phyloP scores from a whole-genome alignment of 2,113 vertebrate genomes.

The Herpailurus yagouaroundi region DNA sequence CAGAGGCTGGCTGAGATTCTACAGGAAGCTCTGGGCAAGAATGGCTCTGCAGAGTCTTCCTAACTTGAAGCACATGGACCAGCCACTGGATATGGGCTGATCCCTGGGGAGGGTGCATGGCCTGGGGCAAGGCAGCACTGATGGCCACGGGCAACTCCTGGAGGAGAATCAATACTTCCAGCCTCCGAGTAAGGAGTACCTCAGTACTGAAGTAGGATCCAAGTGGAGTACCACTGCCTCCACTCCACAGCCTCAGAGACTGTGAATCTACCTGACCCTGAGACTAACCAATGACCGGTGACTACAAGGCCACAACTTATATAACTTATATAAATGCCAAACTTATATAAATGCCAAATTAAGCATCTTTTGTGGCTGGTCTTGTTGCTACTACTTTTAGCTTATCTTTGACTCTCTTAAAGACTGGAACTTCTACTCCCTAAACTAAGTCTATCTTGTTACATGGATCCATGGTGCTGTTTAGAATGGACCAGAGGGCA shows the following conservation, averaged over 20 bases:
- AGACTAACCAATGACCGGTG: background rate
- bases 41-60: background rate
- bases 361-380: background rate
- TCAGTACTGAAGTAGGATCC: background rate
- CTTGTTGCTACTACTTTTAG: background rate
- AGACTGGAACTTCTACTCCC: background rate
- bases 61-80: background rate
- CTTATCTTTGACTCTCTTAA: background rate
- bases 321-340: background rate
- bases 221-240: background rate
- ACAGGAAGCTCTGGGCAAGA: fast-evolving
- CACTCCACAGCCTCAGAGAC: background rate
- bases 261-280: background rate
- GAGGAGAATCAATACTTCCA: background rate
- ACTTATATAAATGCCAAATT: background rate
- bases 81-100: background rate
- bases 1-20: background rate
- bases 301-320: background rate
- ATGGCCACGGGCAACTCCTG: background rate
- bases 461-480: background rate
- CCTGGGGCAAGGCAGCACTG: background rate
- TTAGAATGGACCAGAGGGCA: background rate
- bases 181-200: background rate
- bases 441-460: background rate
- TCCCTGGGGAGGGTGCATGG: background rate